Evolutionary conservation across 92 coral and sea anemone genomes (phyloP).

Genomic region (Siderastrea siderea): DNA sequence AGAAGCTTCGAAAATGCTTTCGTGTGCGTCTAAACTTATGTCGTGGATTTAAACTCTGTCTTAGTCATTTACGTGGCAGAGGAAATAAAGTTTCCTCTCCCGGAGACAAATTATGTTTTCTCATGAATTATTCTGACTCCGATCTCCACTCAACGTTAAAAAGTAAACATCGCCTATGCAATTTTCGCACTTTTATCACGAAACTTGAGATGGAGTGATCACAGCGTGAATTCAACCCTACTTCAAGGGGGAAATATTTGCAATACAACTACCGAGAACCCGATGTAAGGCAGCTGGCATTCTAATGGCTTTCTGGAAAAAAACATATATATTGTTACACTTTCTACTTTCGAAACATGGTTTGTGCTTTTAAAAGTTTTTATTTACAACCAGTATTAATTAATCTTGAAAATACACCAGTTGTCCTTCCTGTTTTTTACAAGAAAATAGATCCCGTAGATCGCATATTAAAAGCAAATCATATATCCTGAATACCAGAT

Average conservation of each 20-base stretch:
- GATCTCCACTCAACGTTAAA: conserved; percentile 41
- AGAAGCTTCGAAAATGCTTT: not conserved
- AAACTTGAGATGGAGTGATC: conserved; percentile 26
- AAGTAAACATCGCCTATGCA: conserved; percentile 44
- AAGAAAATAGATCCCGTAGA: not conserved
- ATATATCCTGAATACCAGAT: not conserved
- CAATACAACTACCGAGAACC: conserved; percentile 14
- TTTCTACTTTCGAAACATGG: conserved; percentile 37
- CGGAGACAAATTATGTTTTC: conserved; percentile 65
- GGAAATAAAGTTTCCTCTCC: conserved; percentile 47
- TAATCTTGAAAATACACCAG: conserved; percentile 8
- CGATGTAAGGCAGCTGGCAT: conserved; percentile 32
- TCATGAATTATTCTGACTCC: conserved; percentile 74
- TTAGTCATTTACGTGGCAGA: conserved; percentile 18
- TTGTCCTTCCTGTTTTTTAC: conserved; percentile 12
- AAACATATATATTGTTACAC: conserved; percentile 33
- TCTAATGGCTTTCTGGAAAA: conserved; percentile 10
- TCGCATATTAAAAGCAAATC: not conserved
- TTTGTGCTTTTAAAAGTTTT: conserved; percentile 8
- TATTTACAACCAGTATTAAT: conserved; percentile 40
- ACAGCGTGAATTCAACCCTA: conserved; percentile 8
- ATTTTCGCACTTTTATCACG: conserved; percentile 48
- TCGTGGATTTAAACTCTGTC: not conserved
- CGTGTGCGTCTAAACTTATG: conserved; percentile 1
- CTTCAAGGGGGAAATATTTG: conserved; percentile 28